These are phyloP conservation scores for Xestia c-nigrum DNA, from an alignment of 2,888 invertebrate genomes.

Conservation along the genomic window DNA sequence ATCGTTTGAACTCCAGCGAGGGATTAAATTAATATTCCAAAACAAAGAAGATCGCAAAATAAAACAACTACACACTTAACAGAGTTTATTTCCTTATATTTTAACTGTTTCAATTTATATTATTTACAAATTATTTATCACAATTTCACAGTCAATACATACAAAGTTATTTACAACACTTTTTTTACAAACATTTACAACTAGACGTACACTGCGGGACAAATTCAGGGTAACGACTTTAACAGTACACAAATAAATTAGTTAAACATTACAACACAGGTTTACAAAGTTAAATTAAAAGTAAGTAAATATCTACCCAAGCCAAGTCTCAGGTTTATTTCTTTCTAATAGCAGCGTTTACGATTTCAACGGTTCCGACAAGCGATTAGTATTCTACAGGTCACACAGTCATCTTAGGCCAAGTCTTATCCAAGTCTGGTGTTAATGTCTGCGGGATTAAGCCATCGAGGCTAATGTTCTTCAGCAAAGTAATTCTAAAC, in stretches of 20 bases:
- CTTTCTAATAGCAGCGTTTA: conserved; percentile 50
- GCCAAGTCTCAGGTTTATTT: conserved; percentile 34
- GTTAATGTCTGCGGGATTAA: conserved; percentile 53
- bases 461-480: conserved; percentile 39
- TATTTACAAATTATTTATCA: conserved; percentile 84
- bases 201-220: conserved; percentile 51
- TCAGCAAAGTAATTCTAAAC: conserved; percentile 41
- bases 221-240: conserved; percentile 13
- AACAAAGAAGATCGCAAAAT: conserved; percentile 46
- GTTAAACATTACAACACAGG: not conserved
- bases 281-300: conserved; percentile 23
- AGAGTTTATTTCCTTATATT: conserved; percentile 73
- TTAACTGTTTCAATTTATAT: conserved; percentile 71
- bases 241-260: not conserved
- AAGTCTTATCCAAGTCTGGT: conserved; percentile 58
- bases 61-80: conserved; percentile 63
- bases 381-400: conserved; percentile 58
- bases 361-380: conserved; percentile 46
- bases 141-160: conserved; percentile 85
- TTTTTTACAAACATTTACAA: conserved; percentile 58
- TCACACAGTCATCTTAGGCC: conserved; percentile 48
- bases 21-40: conserved; percentile 32
- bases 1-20: conserved; percentile 16
- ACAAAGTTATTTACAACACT: conserved; percentile 78
- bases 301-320: conserved; percentile 30